Conservation (phyloP, 2,888 invertebrate genomes). For the Hymenopus coronatus region DNA sequence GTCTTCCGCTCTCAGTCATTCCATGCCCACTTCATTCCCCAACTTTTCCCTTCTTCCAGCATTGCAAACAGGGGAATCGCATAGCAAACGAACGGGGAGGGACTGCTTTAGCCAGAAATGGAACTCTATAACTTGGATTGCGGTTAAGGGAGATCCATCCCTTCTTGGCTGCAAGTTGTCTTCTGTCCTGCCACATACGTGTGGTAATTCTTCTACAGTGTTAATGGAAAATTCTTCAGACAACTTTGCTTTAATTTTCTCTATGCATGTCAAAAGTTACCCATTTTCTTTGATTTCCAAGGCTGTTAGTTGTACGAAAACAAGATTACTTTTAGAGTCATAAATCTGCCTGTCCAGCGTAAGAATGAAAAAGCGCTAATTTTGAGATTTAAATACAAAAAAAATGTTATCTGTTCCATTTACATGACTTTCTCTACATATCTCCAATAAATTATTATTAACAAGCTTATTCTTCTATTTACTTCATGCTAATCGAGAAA, state of each 20-base stretch:
- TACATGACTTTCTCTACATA: too few species aligned
- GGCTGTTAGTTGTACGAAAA: too few species aligned
- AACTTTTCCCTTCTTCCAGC: not conserved
- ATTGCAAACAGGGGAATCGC: not conserved
- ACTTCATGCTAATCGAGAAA: too few species aligned
- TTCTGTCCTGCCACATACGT: not conserved
- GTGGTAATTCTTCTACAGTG: not conserved
- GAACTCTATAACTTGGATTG: not conserved
- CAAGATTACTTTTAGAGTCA: too few species aligned
- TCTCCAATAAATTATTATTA: too few species aligned
- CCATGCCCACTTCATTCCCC: not conserved
- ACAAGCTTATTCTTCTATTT: too few species aligned
- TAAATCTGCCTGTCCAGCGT: too few species aligned
- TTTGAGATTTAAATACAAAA: too few species aligned
- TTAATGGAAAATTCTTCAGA: not conserved
- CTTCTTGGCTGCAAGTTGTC: not conserved
- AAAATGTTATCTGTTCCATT: too few species aligned
- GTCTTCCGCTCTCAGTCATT: conserved; percentile 3
- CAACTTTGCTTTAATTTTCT: not conserved
- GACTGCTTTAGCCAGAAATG: not conserved
- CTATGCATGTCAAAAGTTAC: not conserved
- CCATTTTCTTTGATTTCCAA: too few species aligned
- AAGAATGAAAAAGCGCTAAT: too few species aligned
- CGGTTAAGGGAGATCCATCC: not conserved
- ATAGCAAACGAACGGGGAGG: not conserved